A percentile compares a stretch with the other conserved stretches of the same genome.
Conservation (phyloP, 1,140 invertebrate genomes). For the Aphis gossypii region DNA sequence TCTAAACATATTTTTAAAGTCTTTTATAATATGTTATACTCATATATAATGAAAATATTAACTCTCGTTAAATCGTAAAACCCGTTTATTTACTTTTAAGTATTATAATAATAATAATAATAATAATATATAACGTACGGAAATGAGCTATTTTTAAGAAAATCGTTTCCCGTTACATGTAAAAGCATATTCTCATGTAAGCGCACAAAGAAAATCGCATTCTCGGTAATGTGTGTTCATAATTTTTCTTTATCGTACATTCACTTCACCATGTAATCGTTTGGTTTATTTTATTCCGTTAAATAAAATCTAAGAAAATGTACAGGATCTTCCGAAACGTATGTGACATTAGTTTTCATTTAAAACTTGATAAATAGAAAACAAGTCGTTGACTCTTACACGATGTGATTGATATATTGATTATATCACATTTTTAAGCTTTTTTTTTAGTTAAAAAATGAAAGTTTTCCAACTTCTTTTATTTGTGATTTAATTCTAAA, state of each 20-base stretch:
- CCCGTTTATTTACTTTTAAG: background rate
- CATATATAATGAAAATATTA: background rate
- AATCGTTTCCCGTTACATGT: background rate
- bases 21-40: background rate
- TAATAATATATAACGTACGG: background rate
- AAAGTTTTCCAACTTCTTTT: background rate
- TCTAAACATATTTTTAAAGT: background rate
- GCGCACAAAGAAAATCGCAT: background rate
- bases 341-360: background rate
- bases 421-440: background rate
- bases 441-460: background rate
- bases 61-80: background rate
- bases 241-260: slow-evolving; percentile 10
- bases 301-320: background rate
- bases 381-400: background rate
- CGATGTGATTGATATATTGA: background rate
- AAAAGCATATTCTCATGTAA: background rate
- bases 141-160: background rate
- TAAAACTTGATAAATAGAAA: background rate
- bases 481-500: background rate
- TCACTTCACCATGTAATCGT: background rate
- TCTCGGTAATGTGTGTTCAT: background rate
- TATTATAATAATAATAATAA: background rate
- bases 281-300: background rate
- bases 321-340: background rate